Evolutionary conservation across 1,140 invertebrate genomes (phyloP), one percentile per base, ranked within the genome.

Genomic region (Matsumurasca onukii): DNA sequence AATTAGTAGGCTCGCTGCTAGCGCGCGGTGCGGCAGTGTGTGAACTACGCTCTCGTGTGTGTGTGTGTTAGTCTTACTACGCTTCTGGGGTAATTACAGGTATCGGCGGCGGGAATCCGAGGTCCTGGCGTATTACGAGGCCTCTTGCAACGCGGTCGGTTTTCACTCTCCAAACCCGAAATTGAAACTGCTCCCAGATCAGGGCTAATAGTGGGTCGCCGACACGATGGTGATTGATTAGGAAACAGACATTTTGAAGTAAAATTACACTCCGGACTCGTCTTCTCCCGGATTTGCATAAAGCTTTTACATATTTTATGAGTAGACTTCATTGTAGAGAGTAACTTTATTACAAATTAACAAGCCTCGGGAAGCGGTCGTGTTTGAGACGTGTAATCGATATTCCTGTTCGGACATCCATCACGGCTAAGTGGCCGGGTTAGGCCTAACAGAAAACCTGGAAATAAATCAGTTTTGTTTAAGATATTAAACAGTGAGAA

Each of bases 241-340:
- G 55, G n/a, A 59, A 29, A 2, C 15, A 3, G 15, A 27, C 55
- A 24, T 59, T 59, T 29, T 29, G 15, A 24, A 59, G 30, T 59
- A 59, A 59, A 59, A 59, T 29, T 29, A 59, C 55, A 25, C 22
- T 9, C 55, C 25, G n/a, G 20, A 52, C 22, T n/a, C 49, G n/a
- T 12, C n/a, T n/a, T n/a, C n/a, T n/a, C n/a, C n/a, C n/a, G 34
- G 13, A 59, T 59, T 59, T 59, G 55, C 55, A 59, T 59, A 59
- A 59, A 59, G 55, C 55, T 24, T 59, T 59, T 59, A 59, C 55
- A 59, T 59, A 59, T 59, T 59, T 59, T 59, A 59, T 59, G 55
- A 59, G 55, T 27, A 27, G 12, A 5, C 12, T 3, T 12, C 49
- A 52, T 22, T 52, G 55, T 25, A 59, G 55, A 59, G 55, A 59